Evolutionary conservation across 2,888 invertebrate species (phyloP).

Genomic region (Phoronis australis): DNA sequence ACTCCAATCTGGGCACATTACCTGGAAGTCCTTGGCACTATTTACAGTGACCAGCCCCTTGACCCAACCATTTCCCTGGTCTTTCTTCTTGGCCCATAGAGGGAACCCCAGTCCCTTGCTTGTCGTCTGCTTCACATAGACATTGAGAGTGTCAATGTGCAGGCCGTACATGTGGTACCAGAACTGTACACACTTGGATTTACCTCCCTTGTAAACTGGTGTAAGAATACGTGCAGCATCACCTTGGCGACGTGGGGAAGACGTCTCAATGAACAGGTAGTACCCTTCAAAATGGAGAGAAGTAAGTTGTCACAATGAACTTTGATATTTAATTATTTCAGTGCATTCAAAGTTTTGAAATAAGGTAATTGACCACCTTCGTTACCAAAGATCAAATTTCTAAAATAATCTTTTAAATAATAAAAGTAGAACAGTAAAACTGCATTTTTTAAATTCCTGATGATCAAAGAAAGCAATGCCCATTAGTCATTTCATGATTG

Average conservation of each 20-base stretch:
- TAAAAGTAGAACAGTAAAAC: too few species aligned
- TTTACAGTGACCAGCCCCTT: constrained; percentile 27
- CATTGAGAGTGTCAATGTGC: constrained; percentile 29
- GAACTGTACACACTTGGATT: constrained; percentile 27
- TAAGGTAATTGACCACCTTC: too few species aligned
- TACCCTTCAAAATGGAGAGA: constrained; percentile 20
- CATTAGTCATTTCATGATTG: too few species aligned
- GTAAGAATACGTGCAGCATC: constrained; percentile 24
- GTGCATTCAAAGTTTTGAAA: too few species aligned
- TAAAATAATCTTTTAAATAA: too few species aligned
- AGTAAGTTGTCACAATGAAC: too few species aligned
- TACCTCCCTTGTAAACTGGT: constrained; percentile 19
- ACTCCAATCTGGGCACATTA: too few species aligned
- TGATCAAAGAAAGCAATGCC: too few species aligned
- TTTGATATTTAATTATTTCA: too few species aligned
- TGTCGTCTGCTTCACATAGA: constrained; percentile 22
- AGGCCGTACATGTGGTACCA: constrained; percentile 39
- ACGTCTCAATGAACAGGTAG: constrained; percentile 60
- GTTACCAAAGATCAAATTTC: too few species aligned
- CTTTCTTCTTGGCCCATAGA: constrained; percentile 30
- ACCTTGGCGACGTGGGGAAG: constrained; percentile 58
- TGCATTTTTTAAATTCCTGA: too few species aligned
- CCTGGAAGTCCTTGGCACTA: constrained; percentile 29
- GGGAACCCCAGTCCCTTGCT: constrained; percentile 19
- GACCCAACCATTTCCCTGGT: constrained; percentile 35